These are phyloP conservation scores for Tragulus kanchil DNA, from an alignment of 2,113 vertebrate genomes.

Conservation along the genomic window DNA sequence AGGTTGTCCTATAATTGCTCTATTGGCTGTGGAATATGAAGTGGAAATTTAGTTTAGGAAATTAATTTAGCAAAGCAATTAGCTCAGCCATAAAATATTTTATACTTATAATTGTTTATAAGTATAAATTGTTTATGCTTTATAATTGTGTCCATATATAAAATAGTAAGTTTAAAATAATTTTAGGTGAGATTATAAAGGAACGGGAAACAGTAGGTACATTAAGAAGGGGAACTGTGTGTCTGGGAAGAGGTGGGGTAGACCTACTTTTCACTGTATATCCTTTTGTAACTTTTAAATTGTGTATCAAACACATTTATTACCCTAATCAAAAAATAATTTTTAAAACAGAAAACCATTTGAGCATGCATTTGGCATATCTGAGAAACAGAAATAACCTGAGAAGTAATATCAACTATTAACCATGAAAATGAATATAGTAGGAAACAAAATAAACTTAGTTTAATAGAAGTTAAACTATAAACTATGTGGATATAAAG, in stretches of 20 bases:
- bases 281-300: conserved; percentile 16
- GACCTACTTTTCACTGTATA: background rate
- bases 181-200: background rate
- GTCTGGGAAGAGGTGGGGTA: background rate
- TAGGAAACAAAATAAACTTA: background rate
- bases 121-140: too few species aligned
- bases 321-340: background rate
- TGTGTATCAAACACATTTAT: background rate
- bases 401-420: background rate
- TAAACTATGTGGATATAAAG: background rate
- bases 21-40: background rate
- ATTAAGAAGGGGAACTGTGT: background rate
- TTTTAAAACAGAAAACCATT: background rate
- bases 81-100: background rate
- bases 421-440: background rate
- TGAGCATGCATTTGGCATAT: background rate
- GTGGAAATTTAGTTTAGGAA: conserved; percentile 25
- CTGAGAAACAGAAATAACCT: background rate
- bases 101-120: background rate
- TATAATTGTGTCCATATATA: background rate
- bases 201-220: background rate
- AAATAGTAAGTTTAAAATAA: conserved; percentile 25
- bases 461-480: background rate
- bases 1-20: background rate
- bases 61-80: background rate